A percentile compares a stretch with the other conserved stretches of the same genome.
Conservation (phyloP, 1,140 invertebrate species). For the Diuraphis noxia region DNA sequence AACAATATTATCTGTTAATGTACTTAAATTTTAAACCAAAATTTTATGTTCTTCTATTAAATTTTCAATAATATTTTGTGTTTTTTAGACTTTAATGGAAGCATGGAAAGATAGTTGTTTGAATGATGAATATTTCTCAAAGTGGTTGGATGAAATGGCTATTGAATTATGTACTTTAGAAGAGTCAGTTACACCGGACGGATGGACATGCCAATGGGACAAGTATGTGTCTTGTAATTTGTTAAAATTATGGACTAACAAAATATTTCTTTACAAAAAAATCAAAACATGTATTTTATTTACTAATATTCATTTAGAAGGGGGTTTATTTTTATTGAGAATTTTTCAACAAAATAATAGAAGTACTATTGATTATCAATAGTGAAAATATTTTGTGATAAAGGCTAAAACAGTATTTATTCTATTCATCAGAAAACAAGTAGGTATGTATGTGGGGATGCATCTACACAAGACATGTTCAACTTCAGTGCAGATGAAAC, state of each 20-base stretch:
- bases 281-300: constrained; percentile 1
- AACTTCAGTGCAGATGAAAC: not conserved
- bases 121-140: constrained; percentile 65
- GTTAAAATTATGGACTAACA: constrained; percentile 33
- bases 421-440: constrained; percentile 15
- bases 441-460: constrained; percentile 25
- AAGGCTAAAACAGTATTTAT: constrained; percentile 4
- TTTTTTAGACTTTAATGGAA: constrained; percentile 66
- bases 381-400: not conserved
- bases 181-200: constrained; percentile 68
- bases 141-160: constrained; percentile 66
- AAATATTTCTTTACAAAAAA: constrained; percentile 1
- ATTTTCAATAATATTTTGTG: not conserved
- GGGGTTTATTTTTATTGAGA: not conserved
- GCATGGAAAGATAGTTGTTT: constrained; percentile 68
- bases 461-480: not conserved
- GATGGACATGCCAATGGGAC: constrained; percentile 76
- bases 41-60: not conserved
- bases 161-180: constrained; percentile 67
- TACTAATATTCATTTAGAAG: constrained; percentile 28
- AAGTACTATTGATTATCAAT: constrained; percentile 19
- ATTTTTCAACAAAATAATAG: constrained; percentile 18
- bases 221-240: constrained; percentile 65
- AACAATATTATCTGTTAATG: no score
- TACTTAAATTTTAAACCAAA: no score